Evolutionary conservation across 2,797 vertebrate genomes (phyloP).

Genomic region (Poeciliopsis gracilis): DNA sequence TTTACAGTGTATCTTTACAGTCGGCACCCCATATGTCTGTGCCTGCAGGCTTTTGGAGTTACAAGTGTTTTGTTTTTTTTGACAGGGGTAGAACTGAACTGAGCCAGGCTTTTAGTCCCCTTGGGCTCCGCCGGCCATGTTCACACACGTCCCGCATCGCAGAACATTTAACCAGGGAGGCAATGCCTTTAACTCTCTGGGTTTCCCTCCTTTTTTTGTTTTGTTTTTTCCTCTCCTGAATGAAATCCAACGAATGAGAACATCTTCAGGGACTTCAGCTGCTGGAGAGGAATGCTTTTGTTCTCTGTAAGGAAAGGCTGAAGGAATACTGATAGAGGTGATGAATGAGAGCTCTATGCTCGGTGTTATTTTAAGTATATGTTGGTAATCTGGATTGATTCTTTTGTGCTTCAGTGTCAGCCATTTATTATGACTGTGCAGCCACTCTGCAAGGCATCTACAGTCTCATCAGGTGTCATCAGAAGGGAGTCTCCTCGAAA

Average conservation of each 20-base stretch:
- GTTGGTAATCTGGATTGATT: conserved; percentile 14
- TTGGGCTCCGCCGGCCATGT: conserved; percentile 38
- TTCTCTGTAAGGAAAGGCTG: conserved; percentile 12
- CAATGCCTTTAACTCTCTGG: neutral
- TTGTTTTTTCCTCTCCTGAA: conserved; percentile 13
- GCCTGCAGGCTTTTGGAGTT: conserved; percentile 52
- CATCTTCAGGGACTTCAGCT: conserved; percentile 16
- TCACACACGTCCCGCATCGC: conserved; percentile 50
- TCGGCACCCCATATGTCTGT: conserved; percentile 29
- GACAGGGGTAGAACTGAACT: conserved; percentile 31
- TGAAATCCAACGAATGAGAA: conserved; percentile 17
- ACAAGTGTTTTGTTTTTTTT: conserved; percentile 60
- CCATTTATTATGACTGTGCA: neutral
- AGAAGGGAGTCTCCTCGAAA: neutral
- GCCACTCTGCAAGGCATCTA: neutral
- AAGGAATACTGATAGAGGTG: neutral
- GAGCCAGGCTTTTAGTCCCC: conserved; percentile 47
- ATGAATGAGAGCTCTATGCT: neutral
- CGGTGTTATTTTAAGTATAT: conserved; percentile 2
- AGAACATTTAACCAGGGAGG: conserved; percentile 14
- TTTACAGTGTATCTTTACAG: too few species aligned
- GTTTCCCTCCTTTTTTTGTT: conserved; percentile 12
- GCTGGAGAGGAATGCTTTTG: conserved; percentile 10
- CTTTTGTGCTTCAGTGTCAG: neutral
- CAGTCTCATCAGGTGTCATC: neutral